phyloP scores from a whole-genome alignment of 2,888 invertebrate genomes.

The Mythimna lalbum region DNA sequence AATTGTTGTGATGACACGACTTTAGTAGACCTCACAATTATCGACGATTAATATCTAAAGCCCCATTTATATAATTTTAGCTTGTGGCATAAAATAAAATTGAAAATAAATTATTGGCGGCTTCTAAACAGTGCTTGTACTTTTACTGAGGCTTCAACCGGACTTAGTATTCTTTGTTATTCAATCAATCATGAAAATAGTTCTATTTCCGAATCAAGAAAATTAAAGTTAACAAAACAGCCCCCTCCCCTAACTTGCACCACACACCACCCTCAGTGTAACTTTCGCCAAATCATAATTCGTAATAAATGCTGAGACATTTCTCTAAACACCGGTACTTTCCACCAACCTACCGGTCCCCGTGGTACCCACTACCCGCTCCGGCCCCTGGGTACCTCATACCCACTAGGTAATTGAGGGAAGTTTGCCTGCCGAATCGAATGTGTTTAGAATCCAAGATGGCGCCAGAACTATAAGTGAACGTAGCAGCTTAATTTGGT shows the following conservation, averaged over 20 bases:
- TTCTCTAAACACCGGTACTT: constrained; percentile 64
- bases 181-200: not conserved
- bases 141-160: not conserved
- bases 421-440: constrained; percentile 35
- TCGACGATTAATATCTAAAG: not conserved
- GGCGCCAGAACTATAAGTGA: constrained; percentile 51
- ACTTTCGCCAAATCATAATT: constrained; percentile 74
- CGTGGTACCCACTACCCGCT: constrained; percentile 18
- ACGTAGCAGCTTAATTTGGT: constrained; percentile 52
- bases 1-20: constrained; percentile 8
- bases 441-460: constrained; percentile 63
- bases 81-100: not conserved
- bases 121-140: not conserved
- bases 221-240: not conserved
- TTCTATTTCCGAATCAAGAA: not conserved
- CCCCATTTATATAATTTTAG: not conserved
- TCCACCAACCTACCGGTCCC: constrained; percentile 21
- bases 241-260: constrained; percentile 11
- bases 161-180: not conserved
- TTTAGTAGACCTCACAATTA: not conserved
- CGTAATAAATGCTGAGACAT: constrained; percentile 69
- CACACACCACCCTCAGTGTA: constrained; percentile 51
- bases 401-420: constrained; percentile 30
- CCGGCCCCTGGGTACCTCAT: constrained; percentile 24
- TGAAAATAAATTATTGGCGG: not conserved